Evolutionary conservation across 2,113 vertebrate species (phyloP), one percentile per base, ranked within the genome.

Genomic region (Macaca nemestrina): DNA sequence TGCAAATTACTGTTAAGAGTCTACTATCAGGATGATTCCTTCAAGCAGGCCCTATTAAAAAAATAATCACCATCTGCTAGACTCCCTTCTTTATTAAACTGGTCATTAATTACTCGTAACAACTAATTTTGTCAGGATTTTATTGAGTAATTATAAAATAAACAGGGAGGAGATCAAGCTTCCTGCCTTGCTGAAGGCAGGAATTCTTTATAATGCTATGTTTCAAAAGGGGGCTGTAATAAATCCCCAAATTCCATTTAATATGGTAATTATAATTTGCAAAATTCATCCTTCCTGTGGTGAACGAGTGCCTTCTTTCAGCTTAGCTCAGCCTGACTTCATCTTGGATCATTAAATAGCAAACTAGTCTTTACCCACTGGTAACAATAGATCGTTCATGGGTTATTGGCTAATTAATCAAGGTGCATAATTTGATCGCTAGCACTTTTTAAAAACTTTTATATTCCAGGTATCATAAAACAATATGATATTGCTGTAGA

Each of bases 391-490:
- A 98, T 93, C 98, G 96, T 96, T 98, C 88, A 92, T 82, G 97
- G 97, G 82, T 98, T 98, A 97, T 22, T 98, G 95, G 89, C 98
- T 98, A 96, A 98, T 98, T 98, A 98, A 98, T 97, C 48, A 20
- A 89, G 97, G 95, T 93, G 89, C 88, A 84, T 90, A 97, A 98
- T 48, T 25, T 78, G 94, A 97, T 45, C 38, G 89, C 94, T 97
- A 94, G 88, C 86, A 93, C 48, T 57, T 90, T 95, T 97, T 90
- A 50, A 96, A 85, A 82, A 92, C 27, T 88, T 98, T 88, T 98
- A 97, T 88, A 90, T 93, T 93, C 93, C 90, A 97, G 67, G 76
- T 97, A 98, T 93, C 92, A 92, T 14, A 91, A 50, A 97, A 95
- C 86, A 97, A 90, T 82, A 97, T 18, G 61, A 38, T 57, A 92